Percentiles rank a stretch among this genome's conserved stretches.
phyloP scores from a whole-genome alignment of 1,140 invertebrate species.

The Hylaeus volcanicus region DNA sequence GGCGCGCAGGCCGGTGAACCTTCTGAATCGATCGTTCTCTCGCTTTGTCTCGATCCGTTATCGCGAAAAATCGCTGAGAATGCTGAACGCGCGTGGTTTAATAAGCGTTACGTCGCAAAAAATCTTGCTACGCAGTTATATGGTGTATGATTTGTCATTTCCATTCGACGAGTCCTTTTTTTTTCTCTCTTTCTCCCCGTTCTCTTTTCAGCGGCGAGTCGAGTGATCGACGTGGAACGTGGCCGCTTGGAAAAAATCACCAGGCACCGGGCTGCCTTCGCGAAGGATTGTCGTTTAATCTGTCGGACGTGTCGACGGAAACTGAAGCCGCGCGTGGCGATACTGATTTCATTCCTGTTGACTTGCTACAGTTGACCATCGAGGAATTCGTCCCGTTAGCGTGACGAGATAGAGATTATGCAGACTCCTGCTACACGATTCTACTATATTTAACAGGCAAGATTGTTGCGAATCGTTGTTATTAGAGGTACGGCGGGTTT shows the following conservation, averaged over 20 bases:
- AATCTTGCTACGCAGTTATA: neutral
- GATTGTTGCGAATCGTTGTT: no score
- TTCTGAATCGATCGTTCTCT: neutral
- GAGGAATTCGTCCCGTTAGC: no score
- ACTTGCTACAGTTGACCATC: no score
- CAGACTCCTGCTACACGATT: neutral
- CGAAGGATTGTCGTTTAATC: conserved; percentile 3
- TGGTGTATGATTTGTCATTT: neutral
- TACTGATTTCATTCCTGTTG: neutral
- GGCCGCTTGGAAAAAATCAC: neutral
- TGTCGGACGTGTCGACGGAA: neutral
- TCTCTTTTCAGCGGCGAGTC: neutral
- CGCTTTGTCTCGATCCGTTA: conserved; percentile 17
- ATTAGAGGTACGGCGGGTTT: no score
- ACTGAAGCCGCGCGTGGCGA: neutral
- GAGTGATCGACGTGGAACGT: neutral
- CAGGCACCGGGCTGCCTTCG: neutral
- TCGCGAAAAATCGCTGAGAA: neutral
- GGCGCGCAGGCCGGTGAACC: neutral
- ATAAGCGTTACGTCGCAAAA: neutral
- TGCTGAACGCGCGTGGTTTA: neutral
- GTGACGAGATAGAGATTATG: no score
- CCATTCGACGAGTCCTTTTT: neutral
- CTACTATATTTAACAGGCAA: no score
- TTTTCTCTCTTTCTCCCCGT: neutral